These are phyloP conservation scores for Eugnorisma glareosa DNA, from an alignment of 2,888 invertebrate species.

Conservation along the genomic window DNA sequence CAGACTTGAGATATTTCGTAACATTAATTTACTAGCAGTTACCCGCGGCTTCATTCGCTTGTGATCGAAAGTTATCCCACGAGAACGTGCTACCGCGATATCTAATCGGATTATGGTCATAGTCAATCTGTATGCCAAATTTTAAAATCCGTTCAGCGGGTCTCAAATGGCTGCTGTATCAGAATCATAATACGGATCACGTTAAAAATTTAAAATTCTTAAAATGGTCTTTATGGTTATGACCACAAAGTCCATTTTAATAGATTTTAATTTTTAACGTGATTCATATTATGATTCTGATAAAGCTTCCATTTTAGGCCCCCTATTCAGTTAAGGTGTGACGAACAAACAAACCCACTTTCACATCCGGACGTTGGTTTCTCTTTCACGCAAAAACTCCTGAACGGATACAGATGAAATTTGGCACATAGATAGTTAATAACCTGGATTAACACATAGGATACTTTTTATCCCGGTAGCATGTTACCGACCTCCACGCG, in stretches of 20 bases:
- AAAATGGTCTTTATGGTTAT: too few relatives aligned
- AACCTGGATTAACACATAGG: background rate
- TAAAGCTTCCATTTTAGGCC: too few relatives aligned
- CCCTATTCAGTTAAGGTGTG: background rate
- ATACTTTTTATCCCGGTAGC: background rate
- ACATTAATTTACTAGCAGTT: background rate
- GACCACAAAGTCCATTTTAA: too few relatives aligned
- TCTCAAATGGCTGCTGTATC: too few relatives aligned
- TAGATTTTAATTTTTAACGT: too few relatives aligned
- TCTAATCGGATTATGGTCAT: background rate
- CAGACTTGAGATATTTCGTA: slow-evolving; percentile 3
- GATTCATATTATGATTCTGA: too few relatives aligned
- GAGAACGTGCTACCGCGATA: background rate
- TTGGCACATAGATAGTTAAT: background rate
- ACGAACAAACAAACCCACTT: background rate
- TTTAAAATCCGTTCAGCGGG: background rate
- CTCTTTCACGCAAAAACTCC: background rate
- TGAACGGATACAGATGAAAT: background rate
- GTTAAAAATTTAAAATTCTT: too few relatives aligned
- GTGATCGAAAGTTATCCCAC: background rate
- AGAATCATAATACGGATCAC: too few relatives aligned
- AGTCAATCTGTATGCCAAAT: too few relatives aligned
- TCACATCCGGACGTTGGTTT: background rate
- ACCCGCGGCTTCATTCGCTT: background rate
- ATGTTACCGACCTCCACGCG: background rate